Percentiles rank a stretch among this genome's conserved stretches.
Conservation (phyloP, 2,888 invertebrate genomes). For the Bugula neritina region DNA sequence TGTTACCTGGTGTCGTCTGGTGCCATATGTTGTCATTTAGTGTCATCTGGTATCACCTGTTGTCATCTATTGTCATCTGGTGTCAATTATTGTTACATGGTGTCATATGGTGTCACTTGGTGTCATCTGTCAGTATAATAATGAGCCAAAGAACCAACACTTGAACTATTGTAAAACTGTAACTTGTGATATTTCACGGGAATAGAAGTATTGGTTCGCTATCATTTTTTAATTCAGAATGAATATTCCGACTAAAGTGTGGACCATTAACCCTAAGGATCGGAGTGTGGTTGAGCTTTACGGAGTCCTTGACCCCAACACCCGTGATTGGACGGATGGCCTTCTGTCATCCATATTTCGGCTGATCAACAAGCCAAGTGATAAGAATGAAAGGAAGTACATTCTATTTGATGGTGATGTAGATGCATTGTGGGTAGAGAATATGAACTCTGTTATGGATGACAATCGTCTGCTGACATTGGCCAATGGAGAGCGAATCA, state of each 20-base stretch:
- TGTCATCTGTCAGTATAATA: no score
- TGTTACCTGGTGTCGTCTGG: no score
- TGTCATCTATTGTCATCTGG: neutral
- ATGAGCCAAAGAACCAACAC: no score
- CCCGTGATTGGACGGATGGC: constrained; percentile 31
- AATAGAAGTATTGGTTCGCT: no score
- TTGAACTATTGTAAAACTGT: no score
- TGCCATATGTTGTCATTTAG: no score
- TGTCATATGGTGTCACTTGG: no score
- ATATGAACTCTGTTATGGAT: constrained; percentile 32
- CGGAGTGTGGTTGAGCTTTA: constrained; percentile 30
- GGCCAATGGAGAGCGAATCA: constrained; percentile 31
- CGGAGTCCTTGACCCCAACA: constrained; percentile 30
- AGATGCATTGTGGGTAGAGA: constrained; percentile 32
- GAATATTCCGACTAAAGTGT: constrained; percentile 28
- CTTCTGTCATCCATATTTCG: constrained; percentile 30
- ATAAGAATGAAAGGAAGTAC: constrained; percentile 29
- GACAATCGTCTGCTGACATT: constrained; percentile 31
- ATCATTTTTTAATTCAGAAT: constrained; percentile 24
- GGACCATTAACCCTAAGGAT: constrained; percentile 30
- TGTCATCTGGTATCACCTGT: no score
- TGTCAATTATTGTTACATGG: neutral
- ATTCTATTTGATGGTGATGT: constrained; percentile 31
- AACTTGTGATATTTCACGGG: no score
- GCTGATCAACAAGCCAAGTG: constrained; percentile 28